Percentiles rank a stretch among this genome's conserved stretches.
Evolutionary conservation across 1,140 invertebrate species (phyloP).

Genomic region (Pomacea maculata): DNA sequence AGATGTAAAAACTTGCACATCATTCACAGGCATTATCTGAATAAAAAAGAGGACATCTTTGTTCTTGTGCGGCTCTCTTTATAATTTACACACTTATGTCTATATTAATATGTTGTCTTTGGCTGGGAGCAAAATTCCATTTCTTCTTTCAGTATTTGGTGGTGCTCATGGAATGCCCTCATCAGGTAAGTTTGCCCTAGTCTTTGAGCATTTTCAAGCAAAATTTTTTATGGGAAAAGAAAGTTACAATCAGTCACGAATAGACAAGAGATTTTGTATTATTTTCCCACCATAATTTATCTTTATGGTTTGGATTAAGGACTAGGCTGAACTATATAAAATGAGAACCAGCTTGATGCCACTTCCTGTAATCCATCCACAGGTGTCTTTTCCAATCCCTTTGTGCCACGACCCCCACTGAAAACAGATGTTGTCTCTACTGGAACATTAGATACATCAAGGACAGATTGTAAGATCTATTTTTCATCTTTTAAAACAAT

Average conservation of each 20-base stretch:
- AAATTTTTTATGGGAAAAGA: not conserved
- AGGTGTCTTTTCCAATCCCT: slow-evolving; percentile 40
- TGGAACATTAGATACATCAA: slow-evolving; percentile 20
- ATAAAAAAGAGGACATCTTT: too few relatives aligned
- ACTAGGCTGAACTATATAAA: too few relatives aligned
- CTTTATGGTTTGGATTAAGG: too few relatives aligned
- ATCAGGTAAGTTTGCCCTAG: not conserved
- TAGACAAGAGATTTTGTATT: not conserved
- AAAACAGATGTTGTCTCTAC: slow-evolving; percentile 47
- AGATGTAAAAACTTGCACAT: too few relatives aligned
- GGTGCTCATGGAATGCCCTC: slow-evolving; percentile 15
- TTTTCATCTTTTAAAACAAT: not conserved
- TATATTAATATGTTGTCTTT: too few relatives aligned
- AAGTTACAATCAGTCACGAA: not conserved
- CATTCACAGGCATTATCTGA: too few relatives aligned
- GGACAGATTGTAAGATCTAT: slow-evolving; percentile 28
- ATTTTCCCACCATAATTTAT: too few relatives aligned
- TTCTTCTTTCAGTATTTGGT: slow-evolving; percentile 16
- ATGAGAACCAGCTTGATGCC: too few relatives aligned
- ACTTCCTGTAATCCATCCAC: not conserved
- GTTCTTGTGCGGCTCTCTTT: too few relatives aligned
- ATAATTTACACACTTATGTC: too few relatives aligned
- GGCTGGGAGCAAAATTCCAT: not conserved
- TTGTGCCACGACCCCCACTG: slow-evolving; percentile 35
- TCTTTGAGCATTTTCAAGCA: not conserved